Base-by-base conservation (phyloP, 2,113 vertebrate genomes). In the Rhinogobius similis region DNA sequence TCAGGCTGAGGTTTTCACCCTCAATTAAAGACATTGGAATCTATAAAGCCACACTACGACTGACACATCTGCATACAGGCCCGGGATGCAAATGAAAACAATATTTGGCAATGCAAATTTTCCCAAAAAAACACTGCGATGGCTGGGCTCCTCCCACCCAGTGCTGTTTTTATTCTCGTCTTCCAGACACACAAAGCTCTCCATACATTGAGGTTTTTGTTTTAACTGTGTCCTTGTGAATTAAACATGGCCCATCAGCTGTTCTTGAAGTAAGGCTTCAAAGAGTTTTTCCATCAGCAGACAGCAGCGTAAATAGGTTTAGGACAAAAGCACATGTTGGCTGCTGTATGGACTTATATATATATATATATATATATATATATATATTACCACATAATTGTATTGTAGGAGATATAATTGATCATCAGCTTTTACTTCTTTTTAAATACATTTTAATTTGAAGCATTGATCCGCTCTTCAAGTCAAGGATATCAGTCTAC, bases 1-100 rank as follows among this genome's bases (percentile, higher is more conserved):
- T 75, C 76, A 88, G 88, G 83, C 88, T 74, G 80, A 75, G 10
- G 81, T 66, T 48, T 86, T 88, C 87, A 77, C 81, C 76, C 81
- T 83, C 90, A 89, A 87, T 89, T 88, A 87, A 84, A 75, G 10
- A 63, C 72, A 50, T 3, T 55, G 68, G 72, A 36, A 78, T 70
- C 75, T 61, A 55, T 26, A 65, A 52, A 82, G 74, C 59, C 64
- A 46, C 77, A 66, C 78, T 67, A 4, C 68, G 55, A 84, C 86
- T 87, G 89, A 82, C 87, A 84, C 76, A 55, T 82, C 80, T 65
- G 48, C 65, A 43, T 71, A 67, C 48, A 76, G n/a, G 68, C 70
- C 73, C 73, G 2, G 65, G 73, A 75, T 82, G 72, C 75, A 79
- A 81, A 80, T 62, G 27, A 36, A 10, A 59, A 46, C 68, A 16